Evolutionary conservation across 2,888 invertebrate genomes (phyloP).

Genomic region (Cryptops parisi): DNA sequence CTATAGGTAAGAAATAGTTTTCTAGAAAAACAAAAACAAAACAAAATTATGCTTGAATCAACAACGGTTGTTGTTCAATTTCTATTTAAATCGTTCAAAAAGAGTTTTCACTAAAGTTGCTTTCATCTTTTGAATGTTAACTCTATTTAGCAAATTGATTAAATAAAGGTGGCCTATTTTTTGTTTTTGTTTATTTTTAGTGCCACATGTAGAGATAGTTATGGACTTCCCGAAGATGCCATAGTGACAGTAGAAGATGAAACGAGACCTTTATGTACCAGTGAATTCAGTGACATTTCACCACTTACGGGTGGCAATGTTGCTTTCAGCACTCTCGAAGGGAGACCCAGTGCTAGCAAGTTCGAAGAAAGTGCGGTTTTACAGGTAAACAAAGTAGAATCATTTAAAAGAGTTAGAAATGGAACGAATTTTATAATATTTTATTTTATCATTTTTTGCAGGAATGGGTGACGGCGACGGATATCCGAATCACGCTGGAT

Average conservation of each 20-base stretch:
- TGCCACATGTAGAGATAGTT: slow-evolving; percentile 83
- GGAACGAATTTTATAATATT: slow-evolving; percentile 36
- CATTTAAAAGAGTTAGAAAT: too few species aligned
- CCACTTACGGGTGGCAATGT: slow-evolving; percentile 89
- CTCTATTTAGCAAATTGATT: not conserved
- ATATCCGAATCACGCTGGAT: slow-evolving; percentile 75
- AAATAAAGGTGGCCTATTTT: not conserved
- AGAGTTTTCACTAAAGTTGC: not conserved
- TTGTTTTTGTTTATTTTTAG: slow-evolving; percentile 36
- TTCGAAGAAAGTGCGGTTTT: slow-evolving; percentile 81
- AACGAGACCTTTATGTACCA: slow-evolving; percentile 90
- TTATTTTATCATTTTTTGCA: slow-evolving; percentile 21
- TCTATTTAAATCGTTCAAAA: too few species aligned
- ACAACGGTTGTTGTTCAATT: too few species aligned
- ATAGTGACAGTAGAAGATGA: slow-evolving; percentile 61
- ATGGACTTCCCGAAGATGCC: slow-evolving; percentile 62
- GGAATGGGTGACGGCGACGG: slow-evolving; percentile 96
- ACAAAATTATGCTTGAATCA: not conserved
- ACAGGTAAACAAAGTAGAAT: too few species aligned
- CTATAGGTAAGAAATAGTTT: slow-evolving; percentile 46
- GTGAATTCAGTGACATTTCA: slow-evolving; percentile 94
- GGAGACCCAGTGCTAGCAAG: slow-evolving; percentile 78
- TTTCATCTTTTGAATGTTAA: too few species aligned
- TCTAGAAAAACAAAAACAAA: not conserved
- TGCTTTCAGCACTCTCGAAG: slow-evolving; percentile 86